These are phyloP conservation scores for Drosophila neotestacea DNA, from an alignment of 2,888 invertebrate genomes.

Conservation along the genomic window DNA sequence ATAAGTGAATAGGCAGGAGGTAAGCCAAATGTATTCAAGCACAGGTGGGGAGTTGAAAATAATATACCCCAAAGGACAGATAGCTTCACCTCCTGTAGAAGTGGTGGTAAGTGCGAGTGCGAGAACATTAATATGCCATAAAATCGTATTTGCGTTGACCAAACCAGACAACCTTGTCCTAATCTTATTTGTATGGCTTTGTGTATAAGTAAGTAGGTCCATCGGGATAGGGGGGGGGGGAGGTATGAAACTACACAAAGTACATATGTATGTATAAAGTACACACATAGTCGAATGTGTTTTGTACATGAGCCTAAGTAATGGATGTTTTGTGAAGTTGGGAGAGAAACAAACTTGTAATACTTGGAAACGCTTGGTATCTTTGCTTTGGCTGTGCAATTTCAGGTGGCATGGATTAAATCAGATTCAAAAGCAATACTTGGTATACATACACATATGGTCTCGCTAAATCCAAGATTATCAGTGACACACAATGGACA, in stretches of 20 bases:
- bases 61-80: neutral
- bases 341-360: constrained; percentile 15
- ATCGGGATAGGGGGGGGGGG: constrained; percentile 7
- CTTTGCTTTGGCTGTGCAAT: constrained; percentile 64
- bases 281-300: constrained; percentile 1
- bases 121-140: constrained; percentile 61
- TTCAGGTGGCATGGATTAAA: constrained; percentile 96
- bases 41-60: constrained; percentile 7
- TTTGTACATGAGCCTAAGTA: constrained; percentile 20
- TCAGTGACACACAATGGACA: constrained; percentile 96
- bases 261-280: constrained; percentile 3
- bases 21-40: neutral
- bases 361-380: constrained; percentile 14
- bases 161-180: constrained; percentile 23
- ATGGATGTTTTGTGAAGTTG: constrained; percentile 22
- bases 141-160: constrained; percentile 47
- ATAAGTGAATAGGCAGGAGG: neutral
- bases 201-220: constrained; percentile 6
- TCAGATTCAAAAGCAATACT: constrained; percentile 95
- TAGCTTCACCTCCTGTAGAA: neutral
- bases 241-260: constrained; percentile 3
- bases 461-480: constrained; percentile 93
- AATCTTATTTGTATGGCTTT: constrained; percentile 24
- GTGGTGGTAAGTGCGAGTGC: neutral
- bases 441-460: constrained; percentile 95